Conservation (phyloP, 2,797 vertebrate genomes). For the Avahi laniger region DNA sequence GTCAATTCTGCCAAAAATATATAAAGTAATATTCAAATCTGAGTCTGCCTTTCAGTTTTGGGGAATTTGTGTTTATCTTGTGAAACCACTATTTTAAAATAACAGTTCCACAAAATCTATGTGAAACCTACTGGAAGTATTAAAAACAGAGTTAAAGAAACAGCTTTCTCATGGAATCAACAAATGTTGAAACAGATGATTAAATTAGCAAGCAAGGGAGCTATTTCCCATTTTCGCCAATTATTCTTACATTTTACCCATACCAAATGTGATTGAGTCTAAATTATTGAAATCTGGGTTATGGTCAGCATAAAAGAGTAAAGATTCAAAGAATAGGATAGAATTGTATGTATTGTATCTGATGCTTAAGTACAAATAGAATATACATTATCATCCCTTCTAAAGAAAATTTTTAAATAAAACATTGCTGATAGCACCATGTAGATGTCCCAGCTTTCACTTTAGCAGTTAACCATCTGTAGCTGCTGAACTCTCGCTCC, state of each 20-base stretch:
- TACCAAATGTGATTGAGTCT: conserved; percentile 17
- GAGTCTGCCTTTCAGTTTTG: conserved; percentile 64
- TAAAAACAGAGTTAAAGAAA: conserved; percentile 40
- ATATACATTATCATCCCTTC: conserved; percentile 26
- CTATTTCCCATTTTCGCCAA: conserved; percentile 31
- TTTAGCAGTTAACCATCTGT: conserved; percentile 73
- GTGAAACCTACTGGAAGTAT: conserved; percentile 67
- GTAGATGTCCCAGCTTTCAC: conserved; percentile 60
- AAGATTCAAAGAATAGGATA: background rate
- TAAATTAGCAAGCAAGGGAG: conserved; percentile 46
- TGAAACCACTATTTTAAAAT: conserved; percentile 69
- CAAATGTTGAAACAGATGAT: conserved; percentile 44
- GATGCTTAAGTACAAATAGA: conserved; percentile 15
- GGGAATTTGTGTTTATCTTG: conserved; percentile 67
- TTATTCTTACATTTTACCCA: conserved; percentile 45
- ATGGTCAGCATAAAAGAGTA: background rate
- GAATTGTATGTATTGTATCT: background rate
- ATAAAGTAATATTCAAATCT: conserved; percentile 70
- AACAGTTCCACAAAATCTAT: conserved; percentile 58
- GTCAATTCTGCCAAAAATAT: conserved; percentile 64
- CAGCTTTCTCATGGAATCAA: conserved; percentile 50
- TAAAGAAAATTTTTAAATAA: background rate
- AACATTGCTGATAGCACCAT: background rate
- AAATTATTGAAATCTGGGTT: conserved; percentile 24
- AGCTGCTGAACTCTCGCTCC: conserved; percentile 68